A percentile compares a stretch with the other conserved stretches of the same genome.
Conservation (phyloP, 2,113 vertebrate species). For the Muntiacus reevesi region DNA sequence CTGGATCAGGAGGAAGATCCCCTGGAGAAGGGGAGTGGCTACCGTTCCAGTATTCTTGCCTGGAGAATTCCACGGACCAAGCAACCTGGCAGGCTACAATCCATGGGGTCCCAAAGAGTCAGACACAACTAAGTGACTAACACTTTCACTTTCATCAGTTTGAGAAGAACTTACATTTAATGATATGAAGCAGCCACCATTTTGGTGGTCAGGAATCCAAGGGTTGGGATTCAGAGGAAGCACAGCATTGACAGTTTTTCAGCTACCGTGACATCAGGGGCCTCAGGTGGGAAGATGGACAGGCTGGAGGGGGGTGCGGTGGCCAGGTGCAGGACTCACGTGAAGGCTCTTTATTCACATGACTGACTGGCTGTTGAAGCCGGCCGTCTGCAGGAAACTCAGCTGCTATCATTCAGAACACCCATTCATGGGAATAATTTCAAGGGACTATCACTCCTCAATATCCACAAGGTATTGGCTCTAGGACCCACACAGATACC, state of each 20-base stretch:
- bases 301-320: not conserved
- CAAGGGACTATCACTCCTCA: not conserved
- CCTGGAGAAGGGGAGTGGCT: not conserved
- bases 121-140: not conserved
- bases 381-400: not conserved
- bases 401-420: not conserved
- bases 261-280: not conserved
- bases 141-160: not conserved
- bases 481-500: not conserved
- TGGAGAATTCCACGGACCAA: not conserved
- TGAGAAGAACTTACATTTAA: not conserved
- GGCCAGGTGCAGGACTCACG: not conserved
- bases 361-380: not conserved
- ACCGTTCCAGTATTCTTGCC: not conserved
- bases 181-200: not conserved
- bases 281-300: fast-evolving
- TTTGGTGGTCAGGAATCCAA: not conserved
- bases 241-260: not conserved
- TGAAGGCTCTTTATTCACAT: not conserved
- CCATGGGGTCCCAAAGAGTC: not conserved
- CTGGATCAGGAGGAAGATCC: not conserved
- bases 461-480: not conserved
- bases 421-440: not conserved
- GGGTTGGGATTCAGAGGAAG: not conserved
- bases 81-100: not conserved